Conservation (phyloP, 2,888 invertebrate species). For the Parnassius apollo region DNA sequence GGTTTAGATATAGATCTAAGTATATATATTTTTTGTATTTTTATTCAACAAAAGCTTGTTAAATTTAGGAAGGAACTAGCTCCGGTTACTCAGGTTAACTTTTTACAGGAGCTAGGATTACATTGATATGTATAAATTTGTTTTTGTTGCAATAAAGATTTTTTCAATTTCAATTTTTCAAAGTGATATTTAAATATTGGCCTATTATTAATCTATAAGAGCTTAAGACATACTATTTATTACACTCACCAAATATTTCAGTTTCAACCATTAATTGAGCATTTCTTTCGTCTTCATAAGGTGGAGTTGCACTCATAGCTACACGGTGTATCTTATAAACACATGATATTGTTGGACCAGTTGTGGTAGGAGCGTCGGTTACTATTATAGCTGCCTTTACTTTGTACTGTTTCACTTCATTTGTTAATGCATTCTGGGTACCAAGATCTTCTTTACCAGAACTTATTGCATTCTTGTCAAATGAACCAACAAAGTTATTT, state of each 20-base stretch:
- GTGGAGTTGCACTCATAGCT: conserved; percentile 62
- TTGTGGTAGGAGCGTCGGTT: conserved; percentile 49
- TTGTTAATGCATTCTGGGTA: conserved; percentile 46
- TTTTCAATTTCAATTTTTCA: no score
- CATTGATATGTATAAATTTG: no score
- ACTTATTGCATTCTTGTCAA: conserved; percentile 46
- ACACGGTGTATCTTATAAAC: conserved; percentile 66
- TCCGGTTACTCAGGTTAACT: no score
- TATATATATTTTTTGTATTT: no score
- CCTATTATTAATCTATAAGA: no score
- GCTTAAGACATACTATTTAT: not conserved
- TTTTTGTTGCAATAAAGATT: no score
- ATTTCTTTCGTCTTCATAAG: conserved; percentile 61
- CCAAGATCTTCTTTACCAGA: conserved; percentile 45
- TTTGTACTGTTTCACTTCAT: conserved; percentile 50
- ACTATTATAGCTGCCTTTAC: conserved; percentile 49
- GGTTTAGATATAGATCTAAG: no score
- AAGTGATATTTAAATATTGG: no score
- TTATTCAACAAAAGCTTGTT: no score
- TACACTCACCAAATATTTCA: conserved; percentile 58
- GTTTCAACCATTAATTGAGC: conserved; percentile 62
- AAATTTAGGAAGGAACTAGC: no score
- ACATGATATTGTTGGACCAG: conserved; percentile 58
- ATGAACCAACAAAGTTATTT: conserved; percentile 44
- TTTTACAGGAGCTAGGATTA: no score